A percentile compares a stretch with the other conserved stretches of the same genome.
phyloP scores from a whole-genome alignment of 2,797 vertebrate genomes.

The Melanogrammus aeglefinus region DNA sequence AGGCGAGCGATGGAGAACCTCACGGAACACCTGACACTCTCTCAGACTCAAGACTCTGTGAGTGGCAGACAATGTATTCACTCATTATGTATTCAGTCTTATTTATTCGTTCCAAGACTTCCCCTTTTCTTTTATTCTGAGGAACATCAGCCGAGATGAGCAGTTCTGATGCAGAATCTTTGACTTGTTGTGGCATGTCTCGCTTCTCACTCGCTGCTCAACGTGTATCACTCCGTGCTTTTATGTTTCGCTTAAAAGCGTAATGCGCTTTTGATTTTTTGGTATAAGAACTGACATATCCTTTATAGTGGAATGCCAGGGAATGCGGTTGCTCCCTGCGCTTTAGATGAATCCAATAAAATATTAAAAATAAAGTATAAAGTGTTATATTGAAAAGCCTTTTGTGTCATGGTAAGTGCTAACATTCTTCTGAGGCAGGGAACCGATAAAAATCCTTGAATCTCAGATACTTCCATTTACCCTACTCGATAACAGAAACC shows the following conservation, averaged over 20 bases:
- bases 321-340: background rate
- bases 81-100: background rate
- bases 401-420: background rate
- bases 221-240: background rate
- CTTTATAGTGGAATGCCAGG: no score
- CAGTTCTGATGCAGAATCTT: no score
- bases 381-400: background rate
- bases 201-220: no score
- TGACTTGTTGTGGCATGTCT: no score
- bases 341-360: background rate
- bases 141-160: no score
- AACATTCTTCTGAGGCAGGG: background rate
- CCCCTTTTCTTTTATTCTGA: background rate
- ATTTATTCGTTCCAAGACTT: background rate
- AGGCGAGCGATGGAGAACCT: constrained; percentile 81
- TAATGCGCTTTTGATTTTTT: background rate
- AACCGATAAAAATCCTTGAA: background rate
- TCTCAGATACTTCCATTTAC: background rate
- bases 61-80: constrained; percentile 56
- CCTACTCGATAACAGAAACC: no score
- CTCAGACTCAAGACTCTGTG: constrained; percentile 80
- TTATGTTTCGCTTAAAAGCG: background rate
- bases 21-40: constrained; percentile 72
- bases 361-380: background rate
- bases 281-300: background rate